Evolutionary conservation across 2,113 vertebrate genomes (phyloP).

Genomic region (Puffinus mauretanicus): DNA sequence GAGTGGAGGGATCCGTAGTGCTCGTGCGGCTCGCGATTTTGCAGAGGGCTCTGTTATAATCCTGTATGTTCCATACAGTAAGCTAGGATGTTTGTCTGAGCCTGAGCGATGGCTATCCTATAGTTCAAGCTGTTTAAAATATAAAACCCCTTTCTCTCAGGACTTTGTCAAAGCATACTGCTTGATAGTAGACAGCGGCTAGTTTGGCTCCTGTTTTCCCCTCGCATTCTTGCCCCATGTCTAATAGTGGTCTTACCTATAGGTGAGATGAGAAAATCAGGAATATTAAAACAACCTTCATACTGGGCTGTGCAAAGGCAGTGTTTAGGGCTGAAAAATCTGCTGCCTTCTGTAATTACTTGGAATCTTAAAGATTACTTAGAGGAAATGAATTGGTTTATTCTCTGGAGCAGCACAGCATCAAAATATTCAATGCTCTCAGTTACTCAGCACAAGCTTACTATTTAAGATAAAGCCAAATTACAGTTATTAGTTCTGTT

Average conservation of each 20-base stretch:
- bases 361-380: background rate
- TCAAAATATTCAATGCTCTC: background rate
- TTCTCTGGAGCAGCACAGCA: background rate
- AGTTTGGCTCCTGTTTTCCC: background rate
- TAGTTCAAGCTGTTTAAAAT: background rate
- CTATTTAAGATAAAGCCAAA: background rate
- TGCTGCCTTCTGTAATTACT: background rate
- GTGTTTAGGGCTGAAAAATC: background rate
- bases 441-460: background rate
- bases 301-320: background rate
- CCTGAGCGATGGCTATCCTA: background rate
- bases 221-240: fast-evolving
- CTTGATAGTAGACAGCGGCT: background rate
- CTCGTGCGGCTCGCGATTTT: fast-evolving
- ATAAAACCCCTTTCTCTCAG: background rate
- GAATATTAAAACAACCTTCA: background rate
- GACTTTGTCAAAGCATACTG: background rate
- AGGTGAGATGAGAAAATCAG: background rate
- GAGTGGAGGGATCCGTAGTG: background rate
- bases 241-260: background rate
- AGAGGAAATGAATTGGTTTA: background rate
- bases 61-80: no score
- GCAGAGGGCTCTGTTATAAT: background rate
- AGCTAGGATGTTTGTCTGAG: background rate
- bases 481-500: background rate